Evolutionary conservation across 2,797 vertebrate species (phyloP).

Genomic region (Trachops cirrhosus): DNA sequence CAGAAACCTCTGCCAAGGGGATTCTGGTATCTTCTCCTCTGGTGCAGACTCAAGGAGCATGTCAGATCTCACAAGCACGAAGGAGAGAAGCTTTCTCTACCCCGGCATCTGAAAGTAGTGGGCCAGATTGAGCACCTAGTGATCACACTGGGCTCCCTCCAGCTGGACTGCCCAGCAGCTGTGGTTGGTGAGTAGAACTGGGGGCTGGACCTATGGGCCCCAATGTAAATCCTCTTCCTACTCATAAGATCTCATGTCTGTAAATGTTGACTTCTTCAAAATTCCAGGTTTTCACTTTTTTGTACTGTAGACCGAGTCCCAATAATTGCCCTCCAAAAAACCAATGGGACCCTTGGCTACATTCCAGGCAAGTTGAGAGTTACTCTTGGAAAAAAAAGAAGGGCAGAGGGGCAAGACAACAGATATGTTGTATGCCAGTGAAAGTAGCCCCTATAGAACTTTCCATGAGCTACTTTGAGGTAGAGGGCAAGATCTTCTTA

Average conservation of each 20-base stretch:
- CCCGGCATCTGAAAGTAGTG: conserved; percentile 76
- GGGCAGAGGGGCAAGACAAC: background rate
- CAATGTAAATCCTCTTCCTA: background rate
- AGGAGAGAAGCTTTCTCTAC: conserved; percentile 77
- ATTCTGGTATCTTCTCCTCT: conserved; percentile 51
- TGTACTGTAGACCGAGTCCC: background rate
- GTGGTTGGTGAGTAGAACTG: conserved; percentile 85
- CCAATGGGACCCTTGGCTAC: background rate
- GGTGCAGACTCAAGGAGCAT: conserved; percentile 85
- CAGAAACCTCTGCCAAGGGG: background rate
- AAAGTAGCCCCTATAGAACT: background rate
- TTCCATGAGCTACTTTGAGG: background rate
- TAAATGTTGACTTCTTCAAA: conserved; percentile 35
- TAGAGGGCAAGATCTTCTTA: background rate
- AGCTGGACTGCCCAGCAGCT: conserved; percentile 83
- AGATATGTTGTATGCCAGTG: conserved; percentile 16
- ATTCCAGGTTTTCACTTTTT: background rate
- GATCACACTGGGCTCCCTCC: conserved; percentile 84
- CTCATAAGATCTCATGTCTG: background rate
- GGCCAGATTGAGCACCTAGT: conserved; percentile 85
- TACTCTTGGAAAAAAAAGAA: background rate
- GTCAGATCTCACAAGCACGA: conserved; percentile 84
- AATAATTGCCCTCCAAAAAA: conserved; percentile 16
- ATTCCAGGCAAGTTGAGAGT: conserved; percentile 28
- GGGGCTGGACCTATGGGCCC: background rate